phyloP scores from a whole-genome alignment of 2,888 invertebrate genomes.

The Polyploca ridens region DNA sequence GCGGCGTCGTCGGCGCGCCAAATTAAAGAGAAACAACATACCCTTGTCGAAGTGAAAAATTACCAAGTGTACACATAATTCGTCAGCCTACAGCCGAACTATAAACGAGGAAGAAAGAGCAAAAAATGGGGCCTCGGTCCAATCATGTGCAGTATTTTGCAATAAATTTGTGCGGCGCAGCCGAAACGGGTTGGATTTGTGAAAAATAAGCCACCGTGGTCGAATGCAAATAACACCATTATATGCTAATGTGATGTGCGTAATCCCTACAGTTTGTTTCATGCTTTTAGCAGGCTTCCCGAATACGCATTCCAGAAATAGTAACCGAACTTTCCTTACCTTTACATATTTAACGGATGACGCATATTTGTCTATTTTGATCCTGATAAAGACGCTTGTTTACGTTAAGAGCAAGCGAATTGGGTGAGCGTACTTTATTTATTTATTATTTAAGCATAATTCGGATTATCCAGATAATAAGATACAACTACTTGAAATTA shows the following conservation, averaged over 20 bases:
- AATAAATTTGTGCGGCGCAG: slow-evolving; percentile 74
- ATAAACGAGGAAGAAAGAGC: slow-evolving; percentile 53
- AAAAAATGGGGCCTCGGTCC: slow-evolving; percentile 50
- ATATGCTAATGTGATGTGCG: slow-evolving; percentile 79
- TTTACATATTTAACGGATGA: slow-evolving; percentile 29
- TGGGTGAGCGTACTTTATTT: neutral
- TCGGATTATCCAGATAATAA: neutral
- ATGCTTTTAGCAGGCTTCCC: slow-evolving; percentile 59
- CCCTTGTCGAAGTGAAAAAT: slow-evolving; percentile 19
- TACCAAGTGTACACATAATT: slow-evolving; percentile 41
- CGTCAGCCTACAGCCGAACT: slow-evolving; percentile 50
- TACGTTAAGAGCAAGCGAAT: slow-evolving; percentile 14
- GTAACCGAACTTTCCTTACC: slow-evolving; percentile 48
- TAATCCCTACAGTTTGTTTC: slow-evolving; percentile 68
- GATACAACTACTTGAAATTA: neutral
- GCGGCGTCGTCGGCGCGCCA: neutral
- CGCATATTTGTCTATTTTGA: slow-evolving; percentile 3
- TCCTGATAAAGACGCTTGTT: slow-evolving; percentile 15
- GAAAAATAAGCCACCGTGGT: slow-evolving; percentile 71
- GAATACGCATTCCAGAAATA: slow-evolving; percentile 63
- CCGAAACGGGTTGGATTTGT: slow-evolving; percentile 66
- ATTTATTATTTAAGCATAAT: neutral
- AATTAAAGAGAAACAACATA: slow-evolving; percentile 4
- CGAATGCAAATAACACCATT: slow-evolving; percentile 80
- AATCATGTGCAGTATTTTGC: slow-evolving; percentile 77